These are phyloP conservation scores for Drosophila sucinea DNA, from an alignment of 1,140 invertebrate species.

Conservation along the genomic window DNA sequence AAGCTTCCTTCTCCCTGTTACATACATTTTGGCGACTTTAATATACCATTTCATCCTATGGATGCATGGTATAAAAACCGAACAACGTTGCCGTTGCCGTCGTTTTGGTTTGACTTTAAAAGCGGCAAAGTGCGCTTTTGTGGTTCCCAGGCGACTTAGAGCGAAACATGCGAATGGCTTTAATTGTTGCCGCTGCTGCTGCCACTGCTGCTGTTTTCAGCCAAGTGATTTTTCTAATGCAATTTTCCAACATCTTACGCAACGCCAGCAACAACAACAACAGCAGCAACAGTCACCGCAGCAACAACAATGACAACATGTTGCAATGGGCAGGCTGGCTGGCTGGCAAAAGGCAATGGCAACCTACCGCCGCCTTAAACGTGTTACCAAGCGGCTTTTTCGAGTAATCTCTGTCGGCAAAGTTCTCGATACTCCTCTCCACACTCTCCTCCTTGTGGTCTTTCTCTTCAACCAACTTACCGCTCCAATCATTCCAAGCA, in stretches of 20 bases:
- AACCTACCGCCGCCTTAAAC: constrained; percentile 72
- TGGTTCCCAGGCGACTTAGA: constrained; percentile 75
- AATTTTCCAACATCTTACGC: constrained; percentile 74
- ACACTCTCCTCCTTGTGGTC: constrained; percentile 15
- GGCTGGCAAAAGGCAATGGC: constrained; percentile 27
- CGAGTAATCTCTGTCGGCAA: constrained; percentile 13
- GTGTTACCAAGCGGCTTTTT: constrained; percentile 64
- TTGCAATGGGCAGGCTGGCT: constrained; percentile 32
- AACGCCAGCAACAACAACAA: constrained; percentile 46
- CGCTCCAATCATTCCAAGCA: constrained; percentile 70
- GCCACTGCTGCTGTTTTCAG: constrained; percentile 31
- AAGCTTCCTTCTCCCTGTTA: too few relatives aligned
- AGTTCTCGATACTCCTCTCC: constrained; percentile 41
- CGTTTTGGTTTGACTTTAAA: constrained; percentile 14
- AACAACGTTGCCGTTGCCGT: constrained; percentile 24
- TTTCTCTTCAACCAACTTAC: constrained; percentile 17
- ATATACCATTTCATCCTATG: too few relatives aligned
- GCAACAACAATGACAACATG: constrained; percentile 49
- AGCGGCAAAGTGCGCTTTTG: constrained; percentile 64
- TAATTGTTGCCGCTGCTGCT: constrained; percentile 68
- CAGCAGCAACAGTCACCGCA: constrained; percentile 31
- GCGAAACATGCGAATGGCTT: constrained; percentile 76
- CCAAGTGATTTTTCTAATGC: constrained; percentile 79
- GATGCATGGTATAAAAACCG: too few relatives aligned
- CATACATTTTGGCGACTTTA: too few relatives aligned